phyloP scores from a whole-genome alignment of 2,888 invertebrate genomes.

The Heliconius ethilla region DNA sequence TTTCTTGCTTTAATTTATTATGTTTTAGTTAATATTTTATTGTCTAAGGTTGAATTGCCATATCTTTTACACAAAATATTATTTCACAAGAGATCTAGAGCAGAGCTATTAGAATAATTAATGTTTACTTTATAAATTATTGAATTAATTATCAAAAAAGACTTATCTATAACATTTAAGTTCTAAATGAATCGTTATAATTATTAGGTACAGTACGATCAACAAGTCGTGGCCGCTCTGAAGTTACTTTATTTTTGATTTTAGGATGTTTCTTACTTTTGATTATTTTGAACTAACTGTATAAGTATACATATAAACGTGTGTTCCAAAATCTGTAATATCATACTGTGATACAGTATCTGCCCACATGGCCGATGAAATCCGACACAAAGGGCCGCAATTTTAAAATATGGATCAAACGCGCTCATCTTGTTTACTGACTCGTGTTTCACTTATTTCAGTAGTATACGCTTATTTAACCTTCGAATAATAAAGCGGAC shows the following conservation, averaged over 20 bases:
- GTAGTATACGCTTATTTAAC: constrained; percentile 11
- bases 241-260: too few species aligned
- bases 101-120: not conserved
- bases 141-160: not conserved
- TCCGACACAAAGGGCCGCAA: constrained; percentile 36
- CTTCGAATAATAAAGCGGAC: constrained; percentile 25
- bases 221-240: too few species aligned
- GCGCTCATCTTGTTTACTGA: constrained; percentile 20
- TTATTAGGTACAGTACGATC: not conserved
- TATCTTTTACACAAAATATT: not conserved
- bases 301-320: not conserved
- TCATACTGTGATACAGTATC: constrained; percentile 30
- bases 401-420: constrained; percentile 30
- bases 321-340: constrained; percentile 20
- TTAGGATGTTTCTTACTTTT: too few species aligned
- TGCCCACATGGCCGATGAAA: constrained; percentile 32
- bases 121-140: not conserved
- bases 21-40: not conserved
- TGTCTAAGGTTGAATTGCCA: not conserved
- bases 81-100: not conserved
- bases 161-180: not conserved
- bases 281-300: too few species aligned
- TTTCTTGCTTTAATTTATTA: not conserved
- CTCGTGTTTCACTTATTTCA: constrained; percentile 27
- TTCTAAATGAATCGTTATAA: not conserved